Evolutionary conservation across 2,113 vertebrate genomes (phyloP).

Genomic region (Empidonax alnorum): DNA sequence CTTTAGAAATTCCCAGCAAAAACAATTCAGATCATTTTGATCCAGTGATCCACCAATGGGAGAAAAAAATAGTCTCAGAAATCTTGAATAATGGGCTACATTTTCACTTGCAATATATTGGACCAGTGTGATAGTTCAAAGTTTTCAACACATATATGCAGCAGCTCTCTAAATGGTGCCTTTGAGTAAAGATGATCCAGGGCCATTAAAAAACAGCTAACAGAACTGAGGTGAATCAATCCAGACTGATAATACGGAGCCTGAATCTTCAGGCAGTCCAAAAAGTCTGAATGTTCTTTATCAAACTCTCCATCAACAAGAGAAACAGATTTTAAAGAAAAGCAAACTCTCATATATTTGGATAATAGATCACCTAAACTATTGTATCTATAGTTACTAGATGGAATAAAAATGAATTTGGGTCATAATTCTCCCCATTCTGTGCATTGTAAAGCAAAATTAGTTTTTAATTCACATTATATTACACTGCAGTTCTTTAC

Average conservation of each 20-base stretch:
- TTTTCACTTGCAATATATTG: neutral
- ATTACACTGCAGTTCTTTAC: conserved; percentile 60
- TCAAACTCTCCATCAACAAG: neutral
- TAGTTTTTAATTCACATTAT: conserved; percentile 62
- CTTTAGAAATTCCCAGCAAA: neutral
- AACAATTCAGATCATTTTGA: neutral
- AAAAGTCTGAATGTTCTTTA: neutral
- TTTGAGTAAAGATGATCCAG: neutral
- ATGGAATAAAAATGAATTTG: conserved; percentile 58
- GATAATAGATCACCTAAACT: neutral
- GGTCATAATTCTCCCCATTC: conserved; percentile 52
- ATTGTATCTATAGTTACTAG: conserved; percentile 34
- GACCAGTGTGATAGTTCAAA: neutral
- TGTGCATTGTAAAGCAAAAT: conserved; percentile 55
- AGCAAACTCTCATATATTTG: conserved; percentile 12
- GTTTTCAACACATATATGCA: neutral
- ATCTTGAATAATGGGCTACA: neutral
- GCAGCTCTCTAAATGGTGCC: neutral
- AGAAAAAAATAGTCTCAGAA: neutral
- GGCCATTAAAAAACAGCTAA: neutral
- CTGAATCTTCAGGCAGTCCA: neutral
- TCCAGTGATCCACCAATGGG: neutral
- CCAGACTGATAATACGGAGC: neutral
- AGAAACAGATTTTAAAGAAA: neutral
- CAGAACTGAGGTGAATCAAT: neutral